Evolutionary conservation across 2,113 vertebrate genomes (phyloP).

Genomic region (Thermophis baileyi): DNA sequence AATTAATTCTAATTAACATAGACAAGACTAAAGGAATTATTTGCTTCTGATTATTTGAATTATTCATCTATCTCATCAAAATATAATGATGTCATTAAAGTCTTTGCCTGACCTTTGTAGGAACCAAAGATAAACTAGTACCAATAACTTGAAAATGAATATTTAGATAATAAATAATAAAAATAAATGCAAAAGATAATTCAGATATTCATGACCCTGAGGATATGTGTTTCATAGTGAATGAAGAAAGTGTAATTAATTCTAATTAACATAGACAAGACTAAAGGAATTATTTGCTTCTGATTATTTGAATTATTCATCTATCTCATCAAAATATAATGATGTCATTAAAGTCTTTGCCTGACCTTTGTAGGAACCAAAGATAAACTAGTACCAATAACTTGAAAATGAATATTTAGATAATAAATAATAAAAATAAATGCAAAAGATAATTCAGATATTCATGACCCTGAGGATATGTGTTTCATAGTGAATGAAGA

Average conservation of each 20-base stretch:
- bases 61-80: not conserved
- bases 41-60: not conserved
- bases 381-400: not conserved
- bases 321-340: not conserved
- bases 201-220: not conserved
- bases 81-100: not conserved
- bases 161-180: not conserved
- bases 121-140: not conserved
- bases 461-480: not conserved
- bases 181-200: not conserved
- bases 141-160: not conserved
- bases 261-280: not conserved
- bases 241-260: slow-evolving; percentile 3
- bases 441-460: not conserved
- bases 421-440: not conserved
- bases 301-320: not conserved
- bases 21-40: not conserved
- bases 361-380: not conserved
- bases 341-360: not conserved
- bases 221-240: not conserved
- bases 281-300: not conserved
- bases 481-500: not conserved
- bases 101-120: not conserved
- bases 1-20: not conserved
- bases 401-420: not conserved